Evolutionary conservation across 2,888 invertebrate species (phyloP).

Genomic region (Acanthosepion pharaonis): DNA sequence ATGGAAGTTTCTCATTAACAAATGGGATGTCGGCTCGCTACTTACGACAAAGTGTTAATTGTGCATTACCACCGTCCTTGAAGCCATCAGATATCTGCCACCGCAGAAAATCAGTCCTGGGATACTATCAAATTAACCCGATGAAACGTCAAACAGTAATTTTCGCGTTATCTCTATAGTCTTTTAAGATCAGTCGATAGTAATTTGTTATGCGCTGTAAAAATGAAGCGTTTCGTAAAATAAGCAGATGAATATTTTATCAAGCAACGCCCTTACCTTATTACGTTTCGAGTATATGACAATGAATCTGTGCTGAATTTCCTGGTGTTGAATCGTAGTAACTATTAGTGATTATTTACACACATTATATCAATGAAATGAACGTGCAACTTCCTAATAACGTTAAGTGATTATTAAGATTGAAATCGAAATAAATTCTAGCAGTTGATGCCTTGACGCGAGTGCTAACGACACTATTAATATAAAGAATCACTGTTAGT

Average conservation of each 20-base stretch:
- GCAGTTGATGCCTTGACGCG: no score
- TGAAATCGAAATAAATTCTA: no score
- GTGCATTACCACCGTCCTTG: neutral
- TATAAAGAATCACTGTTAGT: no score
- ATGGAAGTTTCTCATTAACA: neutral
- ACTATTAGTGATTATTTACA: no score
- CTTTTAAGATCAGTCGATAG: neutral
- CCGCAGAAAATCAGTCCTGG: no score
- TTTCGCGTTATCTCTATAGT: neutral
- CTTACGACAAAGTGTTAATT: neutral
- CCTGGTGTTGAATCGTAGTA: no score
- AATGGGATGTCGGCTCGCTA: neutral
- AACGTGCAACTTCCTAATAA: no score
- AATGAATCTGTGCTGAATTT: no score
- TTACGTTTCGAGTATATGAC: neutral
- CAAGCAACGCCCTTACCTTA: neutral
- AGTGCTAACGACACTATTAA: no score
- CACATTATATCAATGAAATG: no score
- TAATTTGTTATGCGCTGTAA: neutral
- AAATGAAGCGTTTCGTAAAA: neutral
- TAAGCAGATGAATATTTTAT: neutral
- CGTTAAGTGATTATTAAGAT: no score
- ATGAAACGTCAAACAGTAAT: neutral
- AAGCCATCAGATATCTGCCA: neutral
- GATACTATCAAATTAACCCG: neutral